Evolutionary conservation across 2,113 vertebrate species (phyloP).

Genomic region (Argyrosomus japonicus): DNA sequence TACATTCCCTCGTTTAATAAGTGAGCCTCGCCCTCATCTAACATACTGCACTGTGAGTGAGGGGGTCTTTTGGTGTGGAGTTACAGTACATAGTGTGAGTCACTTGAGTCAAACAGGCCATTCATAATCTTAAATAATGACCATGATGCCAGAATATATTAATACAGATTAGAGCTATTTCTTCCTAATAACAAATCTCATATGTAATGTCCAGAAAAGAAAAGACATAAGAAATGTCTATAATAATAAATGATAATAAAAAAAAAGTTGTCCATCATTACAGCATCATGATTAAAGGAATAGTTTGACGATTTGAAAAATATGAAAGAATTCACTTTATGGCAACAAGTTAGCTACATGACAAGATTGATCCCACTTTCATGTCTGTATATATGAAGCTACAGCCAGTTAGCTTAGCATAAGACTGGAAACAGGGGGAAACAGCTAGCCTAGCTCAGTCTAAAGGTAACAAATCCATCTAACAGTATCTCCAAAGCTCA

Average conservation of each 20-base stretch:
- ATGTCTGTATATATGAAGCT: neutral
- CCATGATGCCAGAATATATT: neutral
- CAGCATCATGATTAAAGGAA: neutral
- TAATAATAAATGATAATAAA: neutral
- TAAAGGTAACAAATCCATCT: no score
- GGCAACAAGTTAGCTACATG: neutral
- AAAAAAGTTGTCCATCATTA: neutral
- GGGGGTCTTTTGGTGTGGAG: conserved; percentile 23
- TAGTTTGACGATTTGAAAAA: neutral
- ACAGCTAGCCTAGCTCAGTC: no score
- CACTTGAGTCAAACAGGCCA: conserved; percentile 24
- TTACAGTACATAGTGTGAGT: conserved; percentile 43
- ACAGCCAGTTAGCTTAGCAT: neutral
- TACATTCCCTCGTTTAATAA: conserved; percentile 54
- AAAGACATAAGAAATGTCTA: neutral
- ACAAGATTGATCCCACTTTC: neutral
- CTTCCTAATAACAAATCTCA: neutral
- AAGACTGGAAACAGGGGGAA: no score
- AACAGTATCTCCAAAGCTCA: no score
- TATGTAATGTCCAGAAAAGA: neutral
- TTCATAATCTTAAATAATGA: conserved; percentile 33
- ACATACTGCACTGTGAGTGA: conserved; percentile 27
- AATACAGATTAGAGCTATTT: conserved; percentile 3
- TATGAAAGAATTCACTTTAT: neutral
- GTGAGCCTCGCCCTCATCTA: conserved; percentile 26